phyloP scores from a whole-genome alignment of 1,140 invertebrate genomes.

The Drosophila melanica region DNA sequence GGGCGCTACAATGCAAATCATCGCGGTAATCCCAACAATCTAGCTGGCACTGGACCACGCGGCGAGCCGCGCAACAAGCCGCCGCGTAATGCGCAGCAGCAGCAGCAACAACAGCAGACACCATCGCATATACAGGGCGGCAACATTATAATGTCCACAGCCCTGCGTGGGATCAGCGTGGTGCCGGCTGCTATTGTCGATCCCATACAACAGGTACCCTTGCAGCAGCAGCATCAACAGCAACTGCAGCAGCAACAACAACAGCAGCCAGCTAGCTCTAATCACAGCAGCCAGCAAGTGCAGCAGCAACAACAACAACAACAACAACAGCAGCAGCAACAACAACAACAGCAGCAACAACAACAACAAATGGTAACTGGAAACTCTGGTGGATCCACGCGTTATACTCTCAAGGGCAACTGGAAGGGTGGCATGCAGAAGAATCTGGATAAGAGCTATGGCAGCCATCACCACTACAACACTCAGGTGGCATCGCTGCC shows the following conservation, averaged over 20 bases:
- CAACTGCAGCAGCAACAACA: constrained; percentile 51
- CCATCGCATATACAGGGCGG: constrained; percentile 66
- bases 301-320: constrained; percentile 41
- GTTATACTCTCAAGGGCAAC: constrained; percentile 70
- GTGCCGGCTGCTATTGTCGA: constrained; percentile 67
- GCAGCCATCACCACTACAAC: constrained; percentile 71
- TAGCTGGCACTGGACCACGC: constrained; percentile 58
- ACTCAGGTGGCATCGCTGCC: constrained; percentile 58
- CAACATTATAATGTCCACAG: constrained; percentile 67
- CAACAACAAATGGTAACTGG: constrained; percentile 42
- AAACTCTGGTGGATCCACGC: constrained; percentile 49
- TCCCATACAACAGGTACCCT: constrained; percentile 47
- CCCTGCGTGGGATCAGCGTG: constrained; percentile 70
- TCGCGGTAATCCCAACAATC: constrained; percentile 69
- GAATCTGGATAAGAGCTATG: constrained; percentile 74
- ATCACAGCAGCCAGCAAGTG: constrained; percentile 38
- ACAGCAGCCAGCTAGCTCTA: constrained; percentile 41
- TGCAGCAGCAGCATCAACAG: constrained; percentile 25
- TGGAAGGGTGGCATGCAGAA: constrained; percentile 77
- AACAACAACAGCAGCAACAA: constrained; percentile 36
- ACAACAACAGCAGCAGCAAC: constrained; percentile 46
- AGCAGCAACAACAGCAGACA: constrained; percentile 37
- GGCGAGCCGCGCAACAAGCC: constrained; percentile 67
- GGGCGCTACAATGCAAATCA: constrained; percentile 72
- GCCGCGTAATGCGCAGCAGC: constrained; percentile 60